A percentile compares a stretch with the other conserved stretches of the same genome.
Conservation (phyloP, 2,888 invertebrate species). For the Zaprionus lineosus region DNA sequence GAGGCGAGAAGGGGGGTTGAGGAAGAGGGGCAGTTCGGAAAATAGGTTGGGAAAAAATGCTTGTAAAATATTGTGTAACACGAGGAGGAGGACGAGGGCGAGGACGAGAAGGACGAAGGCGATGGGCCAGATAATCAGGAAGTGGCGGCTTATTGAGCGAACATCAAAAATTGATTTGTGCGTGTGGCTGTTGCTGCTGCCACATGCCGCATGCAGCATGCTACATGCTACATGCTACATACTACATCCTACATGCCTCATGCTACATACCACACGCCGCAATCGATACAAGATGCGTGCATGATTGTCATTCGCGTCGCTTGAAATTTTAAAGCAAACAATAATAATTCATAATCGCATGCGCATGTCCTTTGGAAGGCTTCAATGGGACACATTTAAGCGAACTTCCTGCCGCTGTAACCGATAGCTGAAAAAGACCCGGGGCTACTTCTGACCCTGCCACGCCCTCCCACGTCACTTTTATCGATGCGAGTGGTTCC, state of each 20-base stretch:
- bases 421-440: slow-evolving; percentile 71
- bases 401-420: slow-evolving; percentile 75
- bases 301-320: slow-evolving; percentile 30
- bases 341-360: slow-evolving; percentile 77
- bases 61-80: slow-evolving; percentile 51
- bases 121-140: slow-evolving; percentile 71
- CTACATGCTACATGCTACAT: neutral
- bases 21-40: neutral
- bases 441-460: neutral
- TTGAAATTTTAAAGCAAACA: slow-evolving; percentile 62
- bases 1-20: neutral
- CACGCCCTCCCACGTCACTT: neutral
- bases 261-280: slow-evolving; percentile 15
- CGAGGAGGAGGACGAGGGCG: slow-evolving; percentile 19
- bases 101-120: slow-evolving; percentile 40
- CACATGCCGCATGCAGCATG: no score
- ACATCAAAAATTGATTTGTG: slow-evolving; percentile 77
- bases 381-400: slow-evolving; percentile 70
- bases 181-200: slow-evolving; percentile 1
- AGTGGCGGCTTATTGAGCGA: slow-evolving; percentile 74
- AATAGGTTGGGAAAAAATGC: slow-evolving; percentile 14
- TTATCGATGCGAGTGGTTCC: no score
- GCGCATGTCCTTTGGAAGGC: slow-evolving; percentile 68
- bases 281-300: slow-evolving; percentile 63
- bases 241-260: neutral